Percentiles rank a stretch among this genome's conserved stretches.
phyloP scores from a whole-genome alignment of 2,797 vertebrate genomes.

The Catostomus latipinnis region DNA sequence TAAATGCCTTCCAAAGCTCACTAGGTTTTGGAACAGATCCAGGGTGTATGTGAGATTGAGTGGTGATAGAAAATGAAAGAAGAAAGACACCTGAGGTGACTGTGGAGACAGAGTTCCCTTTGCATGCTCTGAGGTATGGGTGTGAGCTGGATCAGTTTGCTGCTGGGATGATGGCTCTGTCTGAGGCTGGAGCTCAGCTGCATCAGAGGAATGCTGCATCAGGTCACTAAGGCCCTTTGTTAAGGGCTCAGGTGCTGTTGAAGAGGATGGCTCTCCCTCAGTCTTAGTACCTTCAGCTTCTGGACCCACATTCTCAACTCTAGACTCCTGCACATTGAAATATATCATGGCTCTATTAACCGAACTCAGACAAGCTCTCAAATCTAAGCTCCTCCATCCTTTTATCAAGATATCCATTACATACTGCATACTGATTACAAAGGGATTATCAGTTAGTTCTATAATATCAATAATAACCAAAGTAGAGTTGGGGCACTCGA shows the following conservation, averaged over 20 bases:
- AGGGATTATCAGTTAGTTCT: neutral
- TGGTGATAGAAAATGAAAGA: neutral
- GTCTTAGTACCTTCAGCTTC: slow-evolving; percentile 18
- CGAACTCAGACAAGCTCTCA: neutral
- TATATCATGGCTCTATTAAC: neutral
- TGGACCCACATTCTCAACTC: slow-evolving; percentile 54
- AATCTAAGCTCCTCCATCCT: neutral
- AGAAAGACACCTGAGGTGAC: slow-evolving; percentile 48
- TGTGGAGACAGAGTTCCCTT: slow-evolving; percentile 12
- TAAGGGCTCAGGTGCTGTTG: slow-evolving; percentile 17
- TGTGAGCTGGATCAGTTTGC: slow-evolving; percentile 5
- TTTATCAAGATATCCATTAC: neutral
- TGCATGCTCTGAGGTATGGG: slow-evolving; percentile 2
- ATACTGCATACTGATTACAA: neutral
- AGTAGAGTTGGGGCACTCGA: too few relatives aligned
- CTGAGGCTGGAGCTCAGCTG: neutral
- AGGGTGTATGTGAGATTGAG: neutral
- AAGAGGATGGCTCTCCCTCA: slow-evolving; percentile 1
- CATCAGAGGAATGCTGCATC: slow-evolving; percentile 15
- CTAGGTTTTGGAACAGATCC: too few relatives aligned
- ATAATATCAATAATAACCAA: too few relatives aligned
- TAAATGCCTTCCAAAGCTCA: too few relatives aligned
- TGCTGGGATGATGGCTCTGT: neutral
- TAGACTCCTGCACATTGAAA: slow-evolving; percentile 45
- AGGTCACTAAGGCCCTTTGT: slow-evolving; percentile 1